These are phyloP conservation scores for Ageneiosus marmoratus DNA, from an alignment of 2,113 vertebrate species.

Conservation along the genomic window DNA sequence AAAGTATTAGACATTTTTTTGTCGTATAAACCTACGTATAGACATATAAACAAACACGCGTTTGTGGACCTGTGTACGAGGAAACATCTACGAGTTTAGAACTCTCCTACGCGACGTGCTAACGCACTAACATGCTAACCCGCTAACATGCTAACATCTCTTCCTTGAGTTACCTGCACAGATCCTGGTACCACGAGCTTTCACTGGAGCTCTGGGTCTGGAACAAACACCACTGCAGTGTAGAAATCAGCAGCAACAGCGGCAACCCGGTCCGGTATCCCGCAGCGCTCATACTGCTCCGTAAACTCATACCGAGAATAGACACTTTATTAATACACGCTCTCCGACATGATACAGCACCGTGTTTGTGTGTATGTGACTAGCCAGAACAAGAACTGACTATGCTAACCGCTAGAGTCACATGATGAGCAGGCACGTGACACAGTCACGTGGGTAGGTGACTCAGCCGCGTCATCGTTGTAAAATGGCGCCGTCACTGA, in stretches of 20 bases:
- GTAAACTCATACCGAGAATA: too few species aligned
- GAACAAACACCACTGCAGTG: not conserved
- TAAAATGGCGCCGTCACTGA: too few species aligned
- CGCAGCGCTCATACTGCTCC: not conserved
- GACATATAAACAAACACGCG: too few species aligned
- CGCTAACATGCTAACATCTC: not conserved
- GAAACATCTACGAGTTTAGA: too few species aligned
- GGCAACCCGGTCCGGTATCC: not conserved
- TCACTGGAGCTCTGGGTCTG: not conserved
- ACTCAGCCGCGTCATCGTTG: not conserved
- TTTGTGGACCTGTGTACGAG: too few species aligned
- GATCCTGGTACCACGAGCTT: constrained; percentile 53
- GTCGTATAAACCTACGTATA: too few species aligned
- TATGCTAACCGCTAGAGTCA: constrained; percentile 49
- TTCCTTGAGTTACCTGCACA: constrained; percentile 58
- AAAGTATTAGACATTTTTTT: too few species aligned
- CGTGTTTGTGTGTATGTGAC: too few species aligned
- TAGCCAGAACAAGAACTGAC: constrained; percentile 1
- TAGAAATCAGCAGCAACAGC: not conserved
- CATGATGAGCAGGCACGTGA: constrained; percentile 51
- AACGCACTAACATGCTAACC: not conserved
- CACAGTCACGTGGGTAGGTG: constrained; percentile 35
- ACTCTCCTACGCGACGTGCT: not conserved
- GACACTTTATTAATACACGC: not conserved
- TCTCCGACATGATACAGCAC: constrained; percentile 61